phyloP scores from a whole-genome alignment of 2,113 vertebrate species.

The Cyprinus carpio region DNA sequence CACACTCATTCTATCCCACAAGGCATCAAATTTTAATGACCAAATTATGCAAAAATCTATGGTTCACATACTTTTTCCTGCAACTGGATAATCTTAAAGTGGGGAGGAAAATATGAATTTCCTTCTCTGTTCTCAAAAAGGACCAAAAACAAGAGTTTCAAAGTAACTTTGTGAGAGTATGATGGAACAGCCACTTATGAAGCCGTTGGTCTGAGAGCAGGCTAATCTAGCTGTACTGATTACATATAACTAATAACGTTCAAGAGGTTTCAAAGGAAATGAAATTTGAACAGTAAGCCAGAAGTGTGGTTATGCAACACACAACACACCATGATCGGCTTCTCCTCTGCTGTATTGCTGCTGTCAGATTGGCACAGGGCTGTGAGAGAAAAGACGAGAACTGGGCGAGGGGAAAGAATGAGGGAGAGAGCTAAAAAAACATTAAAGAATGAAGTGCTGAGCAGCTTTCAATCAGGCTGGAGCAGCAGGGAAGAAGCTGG shows the following conservation, averaged over 20 bases:
- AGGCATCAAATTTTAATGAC: background rate
- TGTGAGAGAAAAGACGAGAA: background rate
- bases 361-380: background rate
- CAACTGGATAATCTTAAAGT: background rate
- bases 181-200: background rate
- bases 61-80: background rate
- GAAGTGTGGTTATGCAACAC: conserved; percentile 21
- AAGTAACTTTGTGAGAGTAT: background rate
- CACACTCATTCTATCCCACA: background rate
- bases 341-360: conserved; percentile 4
- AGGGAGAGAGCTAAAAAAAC: background rate
- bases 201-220: background rate
- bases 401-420: background rate
- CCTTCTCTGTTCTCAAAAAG: background rate
- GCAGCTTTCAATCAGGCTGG: conserved; percentile 48
- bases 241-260: background rate
- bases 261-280: conserved; percentile 17
- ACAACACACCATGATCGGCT: background rate
- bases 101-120: background rate
- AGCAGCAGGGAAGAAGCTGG: conserved; percentile 51
- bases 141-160: background rate
- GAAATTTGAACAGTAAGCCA: conserved; percentile 2
- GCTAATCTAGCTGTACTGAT: conserved; percentile 10
- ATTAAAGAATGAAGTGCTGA: conserved; percentile 40
- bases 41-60: conserved; percentile 11